A percentile compares a stretch with the other conserved stretches of the same genome.
Evolutionary conservation across 2,888 invertebrate genomes (phyloP).

Genomic region (Criorhina ranunculi): DNA sequence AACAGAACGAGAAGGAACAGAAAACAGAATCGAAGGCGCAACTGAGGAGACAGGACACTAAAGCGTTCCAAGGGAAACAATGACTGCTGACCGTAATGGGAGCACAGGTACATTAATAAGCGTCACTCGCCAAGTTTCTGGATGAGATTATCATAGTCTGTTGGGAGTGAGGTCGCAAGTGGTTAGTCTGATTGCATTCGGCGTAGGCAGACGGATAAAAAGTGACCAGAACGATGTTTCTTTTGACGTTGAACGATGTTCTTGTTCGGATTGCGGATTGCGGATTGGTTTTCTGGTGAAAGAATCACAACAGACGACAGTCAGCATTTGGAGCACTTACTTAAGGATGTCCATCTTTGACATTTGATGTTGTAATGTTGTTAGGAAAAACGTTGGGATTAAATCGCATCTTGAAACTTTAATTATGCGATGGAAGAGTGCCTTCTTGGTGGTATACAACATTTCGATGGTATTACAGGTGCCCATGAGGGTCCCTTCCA

Average conservation of each 20-base stretch:
- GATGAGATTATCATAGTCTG: conserved; percentile 73
- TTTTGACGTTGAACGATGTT: conserved; percentile 68
- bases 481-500: no score
- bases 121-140: conserved; percentile 66
- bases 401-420: neutral
- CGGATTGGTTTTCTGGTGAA: conserved; percentile 46
- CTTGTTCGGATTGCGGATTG: conserved; percentile 44
- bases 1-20: conserved; percentile 8
- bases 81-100: conserved; percentile 72
- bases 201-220: conserved; percentile 63
- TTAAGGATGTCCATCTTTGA: conserved; percentile 56
- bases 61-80: conserved; percentile 59
- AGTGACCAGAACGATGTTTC: conserved; percentile 41
- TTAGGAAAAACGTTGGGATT: neutral
- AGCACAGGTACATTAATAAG: conserved; percentile 75
- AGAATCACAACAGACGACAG: conserved; percentile 54
- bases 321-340: conserved; percentile 69
- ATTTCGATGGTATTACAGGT: no score
- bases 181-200: conserved; percentile 53
- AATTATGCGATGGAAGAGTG: neutral
- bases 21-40: conserved; percentile 40
- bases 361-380: neutral
- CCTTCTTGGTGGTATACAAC: no score
- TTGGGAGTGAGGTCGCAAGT: conserved; percentile 49
- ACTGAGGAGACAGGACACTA: conserved; percentile 53